Conservation (phyloP, 2,113 vertebrate species). For the Myodes glareolus region DNA sequence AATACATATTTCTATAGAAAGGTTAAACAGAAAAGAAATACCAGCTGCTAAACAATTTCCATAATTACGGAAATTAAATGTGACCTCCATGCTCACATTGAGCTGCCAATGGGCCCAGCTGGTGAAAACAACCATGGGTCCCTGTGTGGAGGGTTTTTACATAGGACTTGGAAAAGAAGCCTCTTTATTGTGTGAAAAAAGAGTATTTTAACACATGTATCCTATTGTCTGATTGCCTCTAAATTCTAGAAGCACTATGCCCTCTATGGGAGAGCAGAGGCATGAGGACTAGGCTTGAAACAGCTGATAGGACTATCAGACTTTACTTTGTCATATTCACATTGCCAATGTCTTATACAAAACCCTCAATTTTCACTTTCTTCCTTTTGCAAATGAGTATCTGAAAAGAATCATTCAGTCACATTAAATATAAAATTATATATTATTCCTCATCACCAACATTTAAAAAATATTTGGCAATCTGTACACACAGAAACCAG, state of each 20-base stretch:
- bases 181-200: not conserved
- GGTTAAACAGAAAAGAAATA: conserved; percentile 61
- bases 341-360: not conserved
- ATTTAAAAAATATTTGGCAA: not conserved
- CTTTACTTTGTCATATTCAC: not conserved
- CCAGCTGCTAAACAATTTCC: conserved; percentile 54
- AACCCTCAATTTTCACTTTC: not conserved
- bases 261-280: not conserved
- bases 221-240: not conserved
- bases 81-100: conserved; percentile 34
- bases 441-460: not conserved
- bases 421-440: not conserved
- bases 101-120: conserved; percentile 44
- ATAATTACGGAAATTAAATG: conserved; percentile 60
- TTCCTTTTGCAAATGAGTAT: not conserved
- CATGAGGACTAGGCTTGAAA: not conserved
- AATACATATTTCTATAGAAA: conserved; percentile 46
- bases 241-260: not conserved
- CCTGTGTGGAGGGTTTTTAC: not conserved
- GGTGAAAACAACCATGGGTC: not conserved
- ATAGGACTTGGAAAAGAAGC: not conserved
- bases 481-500: not conserved
- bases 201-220: not conserved
- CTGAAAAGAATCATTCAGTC: not conserved
- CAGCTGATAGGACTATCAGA: not conserved